Evolutionary conservation across 1,140 invertebrate species (phyloP).

Genomic region (Zaprionus tsacasi): DNA sequence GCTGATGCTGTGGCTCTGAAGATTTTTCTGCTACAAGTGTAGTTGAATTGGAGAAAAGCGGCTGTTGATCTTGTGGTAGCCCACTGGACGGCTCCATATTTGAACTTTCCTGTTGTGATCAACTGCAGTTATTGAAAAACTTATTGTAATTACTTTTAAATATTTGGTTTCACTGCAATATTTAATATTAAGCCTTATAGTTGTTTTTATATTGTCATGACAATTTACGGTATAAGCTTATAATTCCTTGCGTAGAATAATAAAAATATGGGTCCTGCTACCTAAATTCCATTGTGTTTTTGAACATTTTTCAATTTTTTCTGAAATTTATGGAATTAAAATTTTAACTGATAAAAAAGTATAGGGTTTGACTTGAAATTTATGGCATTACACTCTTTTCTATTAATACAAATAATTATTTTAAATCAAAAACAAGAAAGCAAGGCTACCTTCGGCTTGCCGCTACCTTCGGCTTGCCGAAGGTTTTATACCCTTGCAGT

Average conservation of each 20-base stretch:
- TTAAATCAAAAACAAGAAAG: no score
- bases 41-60: constrained; percentile 47
- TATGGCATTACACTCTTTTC: no score
- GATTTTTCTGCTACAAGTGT: constrained; percentile 11
- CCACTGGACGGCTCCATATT: constrained; percentile 78
- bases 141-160: neutral
- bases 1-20: constrained; percentile 1
- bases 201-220: constrained; percentile 1
- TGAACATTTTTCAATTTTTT: neutral
- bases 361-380: no score
- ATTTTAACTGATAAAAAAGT: neutral
- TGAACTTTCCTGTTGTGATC: constrained; percentile 21
- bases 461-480: no score
- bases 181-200: neutral
- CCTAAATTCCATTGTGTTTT: neutral
- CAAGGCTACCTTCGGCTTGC: no score
- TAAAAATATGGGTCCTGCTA: neutral
- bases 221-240: neutral
- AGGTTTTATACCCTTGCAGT: no score
- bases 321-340: neutral
- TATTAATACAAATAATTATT: no score
- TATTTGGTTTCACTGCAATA: neutral
- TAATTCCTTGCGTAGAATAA: neutral
- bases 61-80: constrained; percentile 63
- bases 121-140: neutral